These are phyloP conservation scores for Dysidea cf. avara DNA, from an alignment of 37 sponge, comb jelly and placozoan genomes.

Conservation along the genomic window DNA sequence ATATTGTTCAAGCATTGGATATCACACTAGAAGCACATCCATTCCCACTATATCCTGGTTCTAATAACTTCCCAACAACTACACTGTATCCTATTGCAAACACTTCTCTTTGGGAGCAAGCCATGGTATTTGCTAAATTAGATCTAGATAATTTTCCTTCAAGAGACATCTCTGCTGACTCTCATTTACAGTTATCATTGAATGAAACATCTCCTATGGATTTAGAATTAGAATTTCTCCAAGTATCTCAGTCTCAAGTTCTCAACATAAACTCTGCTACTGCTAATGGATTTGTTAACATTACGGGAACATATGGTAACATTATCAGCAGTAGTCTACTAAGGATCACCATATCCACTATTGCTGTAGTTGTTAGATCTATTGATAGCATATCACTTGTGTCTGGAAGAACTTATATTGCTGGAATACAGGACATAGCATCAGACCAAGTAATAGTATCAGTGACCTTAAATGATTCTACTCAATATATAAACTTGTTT, in stretches of 20 bases:
- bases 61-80: conserved; percentile 6
- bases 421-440: conserved; percentile 17
- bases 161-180: neutral
- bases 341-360: conserved; percentile 5
- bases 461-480: conserved; percentile 41
- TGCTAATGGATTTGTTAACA: conserved; percentile 2
- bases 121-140: conserved; percentile 7
- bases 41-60: conserved; percentile 55
- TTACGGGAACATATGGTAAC: conserved; percentile 21
- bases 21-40: conserved; percentile 36
- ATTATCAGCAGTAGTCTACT: neutral
- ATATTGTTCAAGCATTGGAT: conserved; percentile 27
- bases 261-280: conserved; percentile 4
- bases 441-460: conserved; percentile 29
- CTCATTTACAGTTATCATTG: neutral
- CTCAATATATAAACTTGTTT: conserved; percentile 14
- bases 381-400: conserved; percentile 23
- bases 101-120: conserved; percentile 42
- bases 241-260: neutral
- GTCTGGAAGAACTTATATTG: conserved; percentile 26
- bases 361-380: conserved; percentile 16
- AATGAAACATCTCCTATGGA: neutral
- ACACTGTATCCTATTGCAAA: conserved; percentile 27
- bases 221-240: neutral
- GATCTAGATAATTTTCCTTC: conserved; percentile 4